Evolutionary conservation across 2,113 vertebrate genomes (phyloP), one percentile per base, ranked within the genome.

Genomic region (Phyllostomus hastatus): DNA sequence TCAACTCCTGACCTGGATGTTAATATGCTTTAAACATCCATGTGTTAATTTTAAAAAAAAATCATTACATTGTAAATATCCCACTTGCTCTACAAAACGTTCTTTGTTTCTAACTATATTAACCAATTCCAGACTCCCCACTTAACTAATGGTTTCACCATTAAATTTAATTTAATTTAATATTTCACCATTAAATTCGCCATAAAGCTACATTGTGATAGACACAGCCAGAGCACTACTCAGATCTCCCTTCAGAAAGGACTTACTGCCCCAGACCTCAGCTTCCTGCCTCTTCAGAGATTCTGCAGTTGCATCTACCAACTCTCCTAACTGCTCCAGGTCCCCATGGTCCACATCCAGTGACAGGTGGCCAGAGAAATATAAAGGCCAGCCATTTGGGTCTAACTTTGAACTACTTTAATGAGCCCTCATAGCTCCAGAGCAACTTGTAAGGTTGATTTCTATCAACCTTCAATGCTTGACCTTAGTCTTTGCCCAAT

Each of bases 1-100:
- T 73, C 35, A 69, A 50, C 67, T 88, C 64, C 61, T 95, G n/a
- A 90, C 19, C 43, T 88, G 7, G 50, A 52, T 88, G 52, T 81
- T 79, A 86, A 33, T 64, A 24, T 59, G 17, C 2, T 78, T 76
- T 90, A 61, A 70, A 54, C 1, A 43, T 16, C 10, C 26, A 22
- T 20, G 8, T 28, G 12, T 90, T 81, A 67, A 75, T 52, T 43
- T 5, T 5, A 43, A 43, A 43, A 38, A 31, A 50, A 70, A 70
- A 66, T 70, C 28, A 57, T 64, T 66, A 38, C 7, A 35, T 26
- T 61, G 38, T 80, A 88, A 76, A 1, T 88, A 9, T 92, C 93
- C 79, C 70, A 20, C 4, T 87, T 46, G 48, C 26, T 52, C 7
- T 52, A 66, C 43, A 75, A 94, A 50, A 87, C 19, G 0, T 26